phyloP scores from a whole-genome alignment of 53 echinoderm and acorn worm species.

The Henricia sp. region DNA sequence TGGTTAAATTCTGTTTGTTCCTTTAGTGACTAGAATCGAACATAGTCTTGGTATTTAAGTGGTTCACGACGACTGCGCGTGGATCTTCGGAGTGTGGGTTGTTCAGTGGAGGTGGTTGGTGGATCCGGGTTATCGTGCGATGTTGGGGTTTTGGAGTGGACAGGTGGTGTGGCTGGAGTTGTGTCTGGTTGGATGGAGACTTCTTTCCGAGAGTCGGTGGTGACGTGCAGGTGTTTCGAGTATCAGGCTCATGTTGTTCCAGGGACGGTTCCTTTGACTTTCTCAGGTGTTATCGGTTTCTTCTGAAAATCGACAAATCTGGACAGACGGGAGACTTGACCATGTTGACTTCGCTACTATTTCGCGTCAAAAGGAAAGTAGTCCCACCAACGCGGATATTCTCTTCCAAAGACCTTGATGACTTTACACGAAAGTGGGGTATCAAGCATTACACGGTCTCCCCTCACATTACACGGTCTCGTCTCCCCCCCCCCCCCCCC shows the following conservation, averaged over 20 bases:
- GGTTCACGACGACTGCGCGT: neutral
- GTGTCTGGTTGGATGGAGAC: constrained; percentile 8
- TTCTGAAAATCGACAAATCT: constrained; percentile 49
- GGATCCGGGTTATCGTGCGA: neutral
- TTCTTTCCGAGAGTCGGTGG: neutral
- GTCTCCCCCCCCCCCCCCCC: too few relatives aligned
- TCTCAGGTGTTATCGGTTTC: constrained; percentile 65
- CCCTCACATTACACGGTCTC: too few relatives aligned
- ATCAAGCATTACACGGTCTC: too few relatives aligned
- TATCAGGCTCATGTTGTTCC: neutral
- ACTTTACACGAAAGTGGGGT: too few relatives aligned
- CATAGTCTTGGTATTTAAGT: constrained; percentile 13
- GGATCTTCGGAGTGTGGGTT: neutral
- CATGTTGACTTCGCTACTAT: too few relatives aligned
- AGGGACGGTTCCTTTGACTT: constrained; percentile 31
- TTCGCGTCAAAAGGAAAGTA: too few relatives aligned
- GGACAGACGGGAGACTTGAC: too few relatives aligned
- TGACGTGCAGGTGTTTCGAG: neutral
- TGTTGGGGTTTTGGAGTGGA: neutral
- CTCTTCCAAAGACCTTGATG: too few relatives aligned
- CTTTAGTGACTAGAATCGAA: neutral
- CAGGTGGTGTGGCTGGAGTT: neutral
- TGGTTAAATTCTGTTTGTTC: neutral
- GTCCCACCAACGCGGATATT: too few relatives aligned
- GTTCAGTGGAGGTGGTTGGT: neutral